Evolutionary conservation across 2,797 vertebrate species (phyloP).

Genomic region (Bufotes viridis): DNA sequence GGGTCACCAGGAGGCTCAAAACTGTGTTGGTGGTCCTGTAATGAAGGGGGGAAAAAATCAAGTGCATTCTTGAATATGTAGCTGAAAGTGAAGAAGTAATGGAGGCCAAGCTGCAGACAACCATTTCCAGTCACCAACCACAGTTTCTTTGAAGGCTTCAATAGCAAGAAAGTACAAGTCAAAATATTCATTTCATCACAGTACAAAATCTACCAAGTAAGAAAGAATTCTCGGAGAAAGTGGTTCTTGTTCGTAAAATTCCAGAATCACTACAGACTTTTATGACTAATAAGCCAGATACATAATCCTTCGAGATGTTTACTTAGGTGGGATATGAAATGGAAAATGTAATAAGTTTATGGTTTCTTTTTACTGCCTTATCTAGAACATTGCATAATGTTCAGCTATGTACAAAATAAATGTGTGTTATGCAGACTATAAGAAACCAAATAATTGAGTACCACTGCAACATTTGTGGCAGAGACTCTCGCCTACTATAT

Average conservation of each 20-base stretch:
- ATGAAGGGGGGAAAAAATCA: slow-evolving; percentile 18
- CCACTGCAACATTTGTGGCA: not conserved
- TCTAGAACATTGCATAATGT: not conserved
- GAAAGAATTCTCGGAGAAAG: slow-evolving; percentile 33
- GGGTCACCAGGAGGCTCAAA: not conserved
- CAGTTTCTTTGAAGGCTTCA: slow-evolving; percentile 18
- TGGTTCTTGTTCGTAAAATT: slow-evolving; percentile 38
- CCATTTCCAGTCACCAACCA: slow-evolving; percentile 34
- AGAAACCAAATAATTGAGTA: not conserved
- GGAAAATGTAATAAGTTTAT: slow-evolving; percentile 30
- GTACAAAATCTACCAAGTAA: slow-evolving; percentile 26
- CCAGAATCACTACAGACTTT: slow-evolving; percentile 29
- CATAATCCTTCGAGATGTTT: slow-evolving; percentile 32
- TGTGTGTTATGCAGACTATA: not conserved
- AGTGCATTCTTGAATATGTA: slow-evolving; percentile 19
- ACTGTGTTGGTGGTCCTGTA: slow-evolving; percentile 47
- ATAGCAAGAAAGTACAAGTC: slow-evolving; percentile 14
- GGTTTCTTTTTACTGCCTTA: not conserved
- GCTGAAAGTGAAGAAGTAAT: slow-evolving; percentile 11
- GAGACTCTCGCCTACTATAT: not conserved
- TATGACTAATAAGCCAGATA: slow-evolving; percentile 48
- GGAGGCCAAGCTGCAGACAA: slow-evolving; percentile 12
- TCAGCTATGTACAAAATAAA: not conserved
- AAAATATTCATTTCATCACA: slow-evolving; percentile 52
- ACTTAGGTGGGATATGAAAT: slow-evolving; percentile 39